phyloP scores from a whole-genome alignment of 1,140 invertebrate genomes.

The Helicoverpa armigera region DNA sequence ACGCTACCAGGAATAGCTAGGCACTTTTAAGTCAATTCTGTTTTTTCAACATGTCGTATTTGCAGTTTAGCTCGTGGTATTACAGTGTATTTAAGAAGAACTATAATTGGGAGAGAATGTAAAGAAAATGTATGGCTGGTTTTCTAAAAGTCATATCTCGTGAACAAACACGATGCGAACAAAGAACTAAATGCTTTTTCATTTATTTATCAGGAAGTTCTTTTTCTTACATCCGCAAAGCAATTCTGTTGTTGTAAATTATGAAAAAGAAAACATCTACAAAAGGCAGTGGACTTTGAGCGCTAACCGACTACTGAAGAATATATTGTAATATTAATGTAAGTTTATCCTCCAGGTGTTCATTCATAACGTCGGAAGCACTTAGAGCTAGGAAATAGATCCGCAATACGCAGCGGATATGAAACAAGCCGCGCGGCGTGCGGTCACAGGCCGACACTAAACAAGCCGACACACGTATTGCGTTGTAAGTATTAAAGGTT shows the following conservation, averaged over 20 bases:
- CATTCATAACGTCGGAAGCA: conserved; percentile 36
- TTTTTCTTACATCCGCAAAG: no score
- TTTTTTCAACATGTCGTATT: no score
- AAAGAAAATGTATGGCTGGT: no score
- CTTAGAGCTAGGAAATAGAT: conserved; percentile 39
- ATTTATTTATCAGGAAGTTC: no score
- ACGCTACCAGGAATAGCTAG: neutral
- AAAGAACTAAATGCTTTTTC: no score
- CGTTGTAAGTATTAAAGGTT: conserved; percentile 72
- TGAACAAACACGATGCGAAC: no score
- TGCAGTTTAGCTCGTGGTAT: no score
- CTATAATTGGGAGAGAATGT: no score
- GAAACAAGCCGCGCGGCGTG: conserved; percentile 28
- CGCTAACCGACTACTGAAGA: neutral
- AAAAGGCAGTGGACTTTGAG: neutral
- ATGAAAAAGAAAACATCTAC: neutral
- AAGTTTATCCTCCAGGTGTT: conserved; percentile 27
- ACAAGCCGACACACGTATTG: conserved; percentile 57
- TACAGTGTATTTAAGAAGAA: no score
- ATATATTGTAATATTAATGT: neutral
- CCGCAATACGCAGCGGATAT: conserved; percentile 42
- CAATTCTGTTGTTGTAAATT: no score
- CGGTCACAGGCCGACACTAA: conserved; percentile 37
- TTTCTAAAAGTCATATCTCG: no score
- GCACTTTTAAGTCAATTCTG: no score